Evolutionary conservation across 1,140 invertebrate species (phyloP).

Genomic region (Monochamus saltuarius): DNA sequence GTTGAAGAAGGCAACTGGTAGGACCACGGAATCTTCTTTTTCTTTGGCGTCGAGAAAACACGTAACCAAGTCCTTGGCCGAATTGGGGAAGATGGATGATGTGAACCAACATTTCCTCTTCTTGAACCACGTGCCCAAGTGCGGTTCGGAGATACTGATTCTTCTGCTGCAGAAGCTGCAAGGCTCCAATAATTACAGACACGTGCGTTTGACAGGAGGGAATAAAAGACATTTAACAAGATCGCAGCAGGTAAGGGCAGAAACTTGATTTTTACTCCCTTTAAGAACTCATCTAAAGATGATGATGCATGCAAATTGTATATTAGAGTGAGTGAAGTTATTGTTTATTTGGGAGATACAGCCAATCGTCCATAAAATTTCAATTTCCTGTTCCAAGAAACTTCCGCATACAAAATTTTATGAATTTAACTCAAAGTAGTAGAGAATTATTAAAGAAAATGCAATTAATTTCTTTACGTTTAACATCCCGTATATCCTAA

Average conservation of each 20-base stretch:
- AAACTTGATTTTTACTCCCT: not conserved
- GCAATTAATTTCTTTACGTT: no score
- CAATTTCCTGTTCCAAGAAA: no score
- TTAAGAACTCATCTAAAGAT: no score
- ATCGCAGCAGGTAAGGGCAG: constrained; percentile 54
- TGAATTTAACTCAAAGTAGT: no score
- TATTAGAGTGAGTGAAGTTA: no score
- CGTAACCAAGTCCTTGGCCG: constrained; percentile 60
- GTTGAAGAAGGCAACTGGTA: not conserved
- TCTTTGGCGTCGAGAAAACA: constrained; percentile 13
- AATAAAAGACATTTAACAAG: constrained; percentile 50
- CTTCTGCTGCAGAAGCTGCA: constrained; percentile 64
- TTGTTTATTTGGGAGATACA: no score
- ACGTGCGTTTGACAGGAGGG: constrained; percentile 58
- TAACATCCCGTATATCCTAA: no score
- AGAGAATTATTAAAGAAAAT: no score
- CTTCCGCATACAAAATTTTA: no score
- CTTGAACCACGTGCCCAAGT: constrained; percentile 65
- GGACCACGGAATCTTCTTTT: not conserved
- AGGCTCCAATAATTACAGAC: constrained; percentile 62
- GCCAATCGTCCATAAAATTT: no score
- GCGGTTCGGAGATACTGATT: constrained; percentile 66
- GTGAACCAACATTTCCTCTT: constrained; percentile 60
- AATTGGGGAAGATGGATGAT: constrained; percentile 55
- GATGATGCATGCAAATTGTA: no score